phyloP scores from a whole-genome alignment of 1,140 invertebrate genomes.

The Lasaia peninsularis region DNA sequence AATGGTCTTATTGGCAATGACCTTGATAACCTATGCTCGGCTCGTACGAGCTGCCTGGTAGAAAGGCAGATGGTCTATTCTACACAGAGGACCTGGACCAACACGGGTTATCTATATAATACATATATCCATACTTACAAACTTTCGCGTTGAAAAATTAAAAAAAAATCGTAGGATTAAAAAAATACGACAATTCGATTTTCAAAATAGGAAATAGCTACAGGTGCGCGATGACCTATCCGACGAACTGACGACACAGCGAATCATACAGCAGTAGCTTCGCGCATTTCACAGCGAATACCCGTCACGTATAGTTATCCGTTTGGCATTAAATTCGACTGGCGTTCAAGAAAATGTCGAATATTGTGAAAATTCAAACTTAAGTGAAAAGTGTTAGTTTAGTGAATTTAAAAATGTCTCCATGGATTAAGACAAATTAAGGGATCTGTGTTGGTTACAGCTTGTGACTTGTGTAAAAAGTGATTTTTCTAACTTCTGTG shows the following conservation, averaged over 20 bases:
- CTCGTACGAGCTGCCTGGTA: too few relatives aligned
- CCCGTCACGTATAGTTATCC: neutral
- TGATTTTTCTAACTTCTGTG: neutral
- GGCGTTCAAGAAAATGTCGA: conserved; percentile 2
- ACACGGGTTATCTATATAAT: too few relatives aligned
- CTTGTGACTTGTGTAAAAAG: neutral
- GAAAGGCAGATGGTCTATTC: too few relatives aligned
- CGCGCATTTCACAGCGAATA: neutral
- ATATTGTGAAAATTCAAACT: neutral
- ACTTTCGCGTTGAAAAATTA: too few relatives aligned
- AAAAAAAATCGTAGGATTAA: neutral
- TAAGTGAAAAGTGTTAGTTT: conserved; percentile 1
- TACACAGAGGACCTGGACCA: too few relatives aligned
- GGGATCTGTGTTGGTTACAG: neutral
- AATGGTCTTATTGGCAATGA: too few relatives aligned
- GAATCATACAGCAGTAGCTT: neutral
- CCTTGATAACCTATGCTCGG: too few relatives aligned
- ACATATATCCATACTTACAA: too few relatives aligned
- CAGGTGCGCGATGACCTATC: conserved; percentile 9
- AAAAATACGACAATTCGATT: neutral
- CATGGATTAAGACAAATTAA: conserved; percentile 2
- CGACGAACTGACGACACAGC: neutral
- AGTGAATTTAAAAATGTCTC: conserved; percentile 2
- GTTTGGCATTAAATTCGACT: neutral
- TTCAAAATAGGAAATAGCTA: neutral